A percentile compares a stretch with the other conserved stretches of the same genome.
Evolutionary conservation across 1,140 invertebrate species (phyloP).

Genomic region (Octopus sinensis): DNA sequence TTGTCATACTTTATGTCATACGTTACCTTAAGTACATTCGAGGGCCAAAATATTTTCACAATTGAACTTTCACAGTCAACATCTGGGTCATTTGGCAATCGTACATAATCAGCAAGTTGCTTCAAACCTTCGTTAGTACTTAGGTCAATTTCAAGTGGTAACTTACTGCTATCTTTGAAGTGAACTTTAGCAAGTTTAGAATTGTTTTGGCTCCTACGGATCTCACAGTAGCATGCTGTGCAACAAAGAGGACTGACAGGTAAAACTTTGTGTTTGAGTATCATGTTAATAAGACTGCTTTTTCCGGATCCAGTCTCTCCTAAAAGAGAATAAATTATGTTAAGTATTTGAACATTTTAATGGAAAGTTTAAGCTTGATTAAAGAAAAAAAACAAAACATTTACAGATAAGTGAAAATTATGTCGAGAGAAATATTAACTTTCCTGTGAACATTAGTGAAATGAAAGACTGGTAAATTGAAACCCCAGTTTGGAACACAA

Average conservation of each 20-base stretch:
- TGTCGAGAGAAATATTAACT: too few relatives aligned
- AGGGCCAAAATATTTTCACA: conserved; percentile 40
- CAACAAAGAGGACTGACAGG: conserved; percentile 36
- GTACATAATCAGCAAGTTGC: conserved; percentile 16
- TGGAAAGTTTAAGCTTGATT: too few relatives aligned
- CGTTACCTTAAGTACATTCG: conserved; percentile 33
- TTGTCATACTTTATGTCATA: background rate
- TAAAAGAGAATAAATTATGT: conserved; percentile 18
- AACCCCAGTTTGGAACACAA: too few relatives aligned
- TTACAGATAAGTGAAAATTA: too few relatives aligned
- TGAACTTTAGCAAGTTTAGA: conserved; percentile 21
- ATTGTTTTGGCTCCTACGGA: conserved; percentile 18
- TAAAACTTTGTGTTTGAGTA: conserved; percentile 35
- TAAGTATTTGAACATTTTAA: too few relatives aligned
- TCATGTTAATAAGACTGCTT: conserved; percentile 40
- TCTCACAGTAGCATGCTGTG: conserved; percentile 39
- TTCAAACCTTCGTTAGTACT: conserved; percentile 11
- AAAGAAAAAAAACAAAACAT: too few relatives aligned
- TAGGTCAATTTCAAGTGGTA: conserved; percentile 10
- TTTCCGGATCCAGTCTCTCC: conserved; percentile 44
- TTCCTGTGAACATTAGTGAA: too few relatives aligned
- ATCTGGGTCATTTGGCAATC: conserved; percentile 19
- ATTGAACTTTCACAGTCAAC: conserved; percentile 23
- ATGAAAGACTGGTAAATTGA: too few relatives aligned
- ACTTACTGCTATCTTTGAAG: conserved; percentile 9